Percentiles rank a stretch among this genome's conserved stretches.
These are phyloP conservation scores for Drosophila rhopaloa DNA, from an alignment of 1,140 invertebrate genomes.

Conservation along the genomic window DNA sequence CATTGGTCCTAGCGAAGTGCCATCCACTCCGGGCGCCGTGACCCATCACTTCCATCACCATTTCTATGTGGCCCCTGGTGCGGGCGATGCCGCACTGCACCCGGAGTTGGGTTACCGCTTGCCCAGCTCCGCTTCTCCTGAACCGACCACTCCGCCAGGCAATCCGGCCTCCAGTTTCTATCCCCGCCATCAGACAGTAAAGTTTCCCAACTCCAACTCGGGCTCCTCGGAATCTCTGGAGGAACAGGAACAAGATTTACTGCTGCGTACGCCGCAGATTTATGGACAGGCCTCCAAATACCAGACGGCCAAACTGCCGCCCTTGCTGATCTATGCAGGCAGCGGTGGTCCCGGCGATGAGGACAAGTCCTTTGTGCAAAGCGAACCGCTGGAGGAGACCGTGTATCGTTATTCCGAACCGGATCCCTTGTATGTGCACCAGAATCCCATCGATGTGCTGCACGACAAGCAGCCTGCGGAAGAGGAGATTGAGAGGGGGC, in stretches of 20 bases:
- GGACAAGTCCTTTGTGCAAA: slow-evolving; percentile 71
- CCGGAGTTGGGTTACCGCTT: slow-evolving; percentile 25
- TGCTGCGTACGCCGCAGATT: slow-evolving; percentile 43
- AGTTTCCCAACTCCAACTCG: slow-evolving; percentile 48
- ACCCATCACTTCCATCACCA: slow-evolving; percentile 85
- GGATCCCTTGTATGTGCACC: slow-evolving; percentile 82
- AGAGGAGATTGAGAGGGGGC: background rate
- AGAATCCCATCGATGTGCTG: slow-evolving; percentile 57
- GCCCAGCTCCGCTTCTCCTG: slow-evolving; percentile 8
- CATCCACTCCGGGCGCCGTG: slow-evolving; percentile 22
- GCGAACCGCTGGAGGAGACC: slow-evolving; percentile 72
- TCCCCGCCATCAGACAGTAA: slow-evolving; percentile 26
- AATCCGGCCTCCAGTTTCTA: background rate
- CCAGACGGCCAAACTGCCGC: slow-evolving; percentile 52
- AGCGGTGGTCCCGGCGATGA: slow-evolving; percentile 30
- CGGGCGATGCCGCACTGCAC: slow-evolving; percentile 3
- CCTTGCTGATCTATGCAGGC: slow-evolving; percentile 69
- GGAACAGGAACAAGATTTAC: slow-evolving; percentile 44
- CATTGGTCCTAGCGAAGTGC: background rate
- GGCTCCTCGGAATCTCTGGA: slow-evolving; percentile 48
- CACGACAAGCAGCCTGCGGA: slow-evolving; percentile 33
- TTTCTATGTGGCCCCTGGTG: slow-evolving; percentile 76
- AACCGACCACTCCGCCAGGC: slow-evolving; percentile 12
- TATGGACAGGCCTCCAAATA: slow-evolving; percentile 54
- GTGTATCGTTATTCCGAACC: slow-evolving; percentile 81